Evolutionary conservation across 2,113 vertebrate species (phyloP), one percentile per base, ranked within the genome.

Genomic region (Erinaceus europaeus): DNA sequence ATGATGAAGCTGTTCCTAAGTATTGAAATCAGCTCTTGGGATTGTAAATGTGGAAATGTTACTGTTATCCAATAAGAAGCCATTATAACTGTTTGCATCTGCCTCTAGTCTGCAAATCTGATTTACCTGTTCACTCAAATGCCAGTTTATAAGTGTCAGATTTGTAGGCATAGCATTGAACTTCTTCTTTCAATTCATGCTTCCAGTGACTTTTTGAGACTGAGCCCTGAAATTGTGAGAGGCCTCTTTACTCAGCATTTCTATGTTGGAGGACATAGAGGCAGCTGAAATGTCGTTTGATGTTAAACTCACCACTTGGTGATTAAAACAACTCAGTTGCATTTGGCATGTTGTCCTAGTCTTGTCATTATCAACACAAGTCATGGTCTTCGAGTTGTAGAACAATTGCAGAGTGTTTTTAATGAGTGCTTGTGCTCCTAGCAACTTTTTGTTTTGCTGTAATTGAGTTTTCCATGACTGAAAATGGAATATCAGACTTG

Each of bases 101-200:
- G 32, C 64, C 5, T 0, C 48, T 91, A 53, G 90, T 92, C 64
- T 36, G 36, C 64, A 94, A 75, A 88, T 95, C 87, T 44, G 34
- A 94, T 93, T 95, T 95, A 67, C 52, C 27, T 78, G 68, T 90
- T 87, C 75, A 42, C 76, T 79, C 53, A 93, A 90, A 92, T 62
- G 83, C 78, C 25, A 84, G 27, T 83, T 84, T 86, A n/a, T n/a
- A n/a, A n/a, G n/a, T n/a, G 15, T 52, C 79, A 48, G 65, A 55
- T 91, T 86, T 90, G 13, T 21, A 1, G 79, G 23, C 0, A 53
- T 84, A 76, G 67, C 59, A 90, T 52, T 29, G 67, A 86, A 86
- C 14, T 91, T 93, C 23, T 67, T 48, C 78, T 89, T 90, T 69
- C 57, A 59, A 18, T 83, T 88, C 76, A 27, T 62, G 32, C 46